Base-by-base conservation (phyloP, 2,113 vertebrate species). In the Rafetus swinhoei region DNA sequence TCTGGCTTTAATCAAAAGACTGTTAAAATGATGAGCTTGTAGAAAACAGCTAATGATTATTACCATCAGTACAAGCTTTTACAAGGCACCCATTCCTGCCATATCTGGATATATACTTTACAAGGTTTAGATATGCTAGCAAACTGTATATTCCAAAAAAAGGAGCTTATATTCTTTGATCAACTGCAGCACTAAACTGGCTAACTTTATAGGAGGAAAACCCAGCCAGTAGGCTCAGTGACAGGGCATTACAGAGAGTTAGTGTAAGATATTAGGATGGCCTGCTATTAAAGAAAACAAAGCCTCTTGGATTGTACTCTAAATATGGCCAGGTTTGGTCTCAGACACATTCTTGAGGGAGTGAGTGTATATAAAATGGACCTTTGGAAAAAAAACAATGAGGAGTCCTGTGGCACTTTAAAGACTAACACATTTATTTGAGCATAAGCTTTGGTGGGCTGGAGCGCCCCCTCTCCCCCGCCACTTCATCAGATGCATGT, bases 1-100 rank as follows among this genome's bases (percentile, higher is more conserved):
- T 95, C 79, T 81, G 19, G 76, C 87, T 95, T 94, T 85, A 89
- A 79, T 96, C 87, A 85, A 82, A 86, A 81, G 86, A 35, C 84
- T 84, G 11, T 53, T 90, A 29, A 89, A 74, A 81, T 82, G 55
- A 35, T 90, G 16, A 72, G 29, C 45, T 93, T 22, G 9, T 29
- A 91, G 85, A 85, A 50, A 84, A 15, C 12, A 69, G 50, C 4
- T 29, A 74, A 82, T 50, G 24, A 25, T 55, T 65, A 57, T 77
- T 77, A 45, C 74, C 39, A 50, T 50, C 39, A 72, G 87, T 85
- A 24, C 15, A 83, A 13, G 9, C 5, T 12, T 93, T 96, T 94
- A 74, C 32, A 85, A 95, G 45, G 35, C 16, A n/a, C 88, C 84
- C 84, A 39, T 88, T 52, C 11, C 77, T 91, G 27, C 59, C 69